A percentile compares a stretch with the other conserved stretches of the same genome.
Evolutionary conservation across 2,797 vertebrate genomes (phyloP).

Genomic region (Brotula barbata): DNA sequence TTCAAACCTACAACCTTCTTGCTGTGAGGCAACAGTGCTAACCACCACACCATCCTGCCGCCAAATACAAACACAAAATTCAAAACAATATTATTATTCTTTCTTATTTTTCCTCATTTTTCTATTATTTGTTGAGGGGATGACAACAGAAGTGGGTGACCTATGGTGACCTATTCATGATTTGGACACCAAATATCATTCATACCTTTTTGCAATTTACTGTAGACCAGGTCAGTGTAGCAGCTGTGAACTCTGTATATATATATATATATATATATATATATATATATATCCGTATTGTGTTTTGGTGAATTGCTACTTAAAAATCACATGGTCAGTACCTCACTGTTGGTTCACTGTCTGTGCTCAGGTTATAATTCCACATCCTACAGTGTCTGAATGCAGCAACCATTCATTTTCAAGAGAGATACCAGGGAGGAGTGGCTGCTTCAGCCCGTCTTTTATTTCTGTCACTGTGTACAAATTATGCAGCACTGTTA

Average conservation of each 20-base stretch:
- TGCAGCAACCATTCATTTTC: conserved; percentile 13
- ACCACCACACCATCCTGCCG: too few relatives aligned
- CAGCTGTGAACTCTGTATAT: conserved; percentile 32
- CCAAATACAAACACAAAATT: too few relatives aligned
- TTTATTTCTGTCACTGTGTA: conserved; percentile 60
- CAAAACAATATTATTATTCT: too few relatives aligned
- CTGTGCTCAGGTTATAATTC: conserved; percentile 6
- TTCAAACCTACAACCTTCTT: too few relatives aligned
- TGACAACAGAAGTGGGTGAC: too few relatives aligned
- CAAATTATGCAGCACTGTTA: conserved; percentile 67
- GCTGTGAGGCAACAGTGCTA: too few relatives aligned
- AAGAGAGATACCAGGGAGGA: conserved; percentile 25
- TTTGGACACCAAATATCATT: too few relatives aligned
- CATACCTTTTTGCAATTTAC: conserved; percentile 17
- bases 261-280: too few relatives aligned
- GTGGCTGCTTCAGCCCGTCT: conserved; percentile 52
- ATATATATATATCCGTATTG: conserved; percentile 13
- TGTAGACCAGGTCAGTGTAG: conserved; percentile 56
- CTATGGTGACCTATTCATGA: too few relatives aligned
- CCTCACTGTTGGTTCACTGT: conserved; percentile 11
- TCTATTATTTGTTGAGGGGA: too few relatives aligned
- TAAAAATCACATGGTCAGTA: conserved; percentile 20
- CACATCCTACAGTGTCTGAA: conserved; percentile 41
- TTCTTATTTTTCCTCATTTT: too few relatives aligned
- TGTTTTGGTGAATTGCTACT: conserved; percentile 38